Conservation (phyloP, 2,797 vertebrate species). For the Bucorvus abyssinicus region DNA sequence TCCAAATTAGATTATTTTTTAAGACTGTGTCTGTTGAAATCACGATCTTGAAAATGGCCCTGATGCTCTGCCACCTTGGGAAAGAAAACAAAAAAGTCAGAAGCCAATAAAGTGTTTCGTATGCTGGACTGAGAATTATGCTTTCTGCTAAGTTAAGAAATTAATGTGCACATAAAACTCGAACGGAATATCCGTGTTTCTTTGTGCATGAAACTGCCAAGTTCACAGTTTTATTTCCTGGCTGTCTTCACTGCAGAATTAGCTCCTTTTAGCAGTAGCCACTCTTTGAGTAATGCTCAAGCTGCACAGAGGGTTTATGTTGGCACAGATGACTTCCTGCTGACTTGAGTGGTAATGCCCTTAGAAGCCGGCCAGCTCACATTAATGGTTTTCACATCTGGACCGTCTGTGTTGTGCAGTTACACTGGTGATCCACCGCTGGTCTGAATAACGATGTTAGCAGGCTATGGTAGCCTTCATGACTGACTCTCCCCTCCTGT, state of each 20-base stretch:
- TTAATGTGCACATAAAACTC: background rate
- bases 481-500: background rate
- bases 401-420: background rate
- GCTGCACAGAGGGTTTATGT: background rate
- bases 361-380: background rate
- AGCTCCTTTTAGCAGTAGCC: background rate
- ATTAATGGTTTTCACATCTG: background rate
- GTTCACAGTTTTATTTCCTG: constrained; percentile 8
- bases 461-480: background rate
- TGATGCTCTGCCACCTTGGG: background rate
- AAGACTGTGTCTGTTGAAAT: background rate
- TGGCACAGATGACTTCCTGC: background rate
- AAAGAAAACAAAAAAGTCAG: background rate
- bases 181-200: background rate
- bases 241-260: background rate
- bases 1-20: background rate
- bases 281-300: background rate
- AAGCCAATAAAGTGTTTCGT: background rate
- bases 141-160: background rate
- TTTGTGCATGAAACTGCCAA: background rate
- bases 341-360: background rate
- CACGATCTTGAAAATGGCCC: background rate
- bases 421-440: background rate
- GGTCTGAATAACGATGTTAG: background rate
- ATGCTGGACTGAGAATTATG: background rate